Percentiles rank a stretch among this genome's conserved stretches.
phyloP scores from a whole-genome alignment of 2,113 vertebrate species.

The Silurus meridionalis region DNA sequence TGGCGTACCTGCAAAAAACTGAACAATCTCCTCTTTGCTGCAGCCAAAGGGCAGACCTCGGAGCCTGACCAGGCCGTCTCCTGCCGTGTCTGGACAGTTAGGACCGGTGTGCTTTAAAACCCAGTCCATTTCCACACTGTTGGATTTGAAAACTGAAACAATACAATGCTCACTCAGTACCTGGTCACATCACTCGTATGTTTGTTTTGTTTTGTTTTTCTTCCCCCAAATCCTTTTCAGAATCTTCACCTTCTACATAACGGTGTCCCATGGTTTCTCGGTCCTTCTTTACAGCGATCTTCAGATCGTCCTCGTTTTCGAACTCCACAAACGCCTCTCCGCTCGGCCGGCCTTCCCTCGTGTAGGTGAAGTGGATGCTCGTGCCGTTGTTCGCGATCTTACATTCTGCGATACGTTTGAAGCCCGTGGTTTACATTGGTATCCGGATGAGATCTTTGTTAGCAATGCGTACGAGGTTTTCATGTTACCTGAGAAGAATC shows the following conservation, averaged over 20 bases:
- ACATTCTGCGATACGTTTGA: constrained; percentile 75
- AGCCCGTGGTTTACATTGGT: neutral
- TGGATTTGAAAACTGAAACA: constrained; percentile 95
- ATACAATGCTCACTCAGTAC: constrained; percentile 53
- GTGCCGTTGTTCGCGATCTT: constrained; percentile 87
- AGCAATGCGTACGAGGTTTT: no score
- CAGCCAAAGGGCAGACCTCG: constrained; percentile 98
- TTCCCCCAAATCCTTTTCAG: neutral
- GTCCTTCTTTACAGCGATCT: constrained; percentile 96
- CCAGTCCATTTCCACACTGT: constrained; percentile 99
- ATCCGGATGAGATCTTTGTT: no score
- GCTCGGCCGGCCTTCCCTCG: constrained; percentile 94
- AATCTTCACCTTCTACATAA: constrained; percentile 87
- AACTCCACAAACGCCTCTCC: constrained; percentile 97
- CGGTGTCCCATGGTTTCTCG: constrained; percentile 98
- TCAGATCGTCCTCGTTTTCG: constrained; percentile 94
- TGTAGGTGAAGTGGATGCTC: constrained; percentile 97
- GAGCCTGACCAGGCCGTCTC: constrained; percentile 95
- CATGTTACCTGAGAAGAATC: constrained; percentile 86
- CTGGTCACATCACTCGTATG: neutral
- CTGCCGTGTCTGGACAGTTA: constrained; percentile 94
- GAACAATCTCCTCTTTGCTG: constrained; percentile 99
- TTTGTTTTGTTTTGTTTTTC: no score
- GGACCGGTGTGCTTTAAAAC: constrained; percentile 99
- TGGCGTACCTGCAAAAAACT: constrained; percentile 96